Percentiles rank a stretch among this genome's conserved stretches.
phyloP scores from a whole-genome alignment of 2,113 vertebrate species.

The Bostrychus sinensis region DNA sequence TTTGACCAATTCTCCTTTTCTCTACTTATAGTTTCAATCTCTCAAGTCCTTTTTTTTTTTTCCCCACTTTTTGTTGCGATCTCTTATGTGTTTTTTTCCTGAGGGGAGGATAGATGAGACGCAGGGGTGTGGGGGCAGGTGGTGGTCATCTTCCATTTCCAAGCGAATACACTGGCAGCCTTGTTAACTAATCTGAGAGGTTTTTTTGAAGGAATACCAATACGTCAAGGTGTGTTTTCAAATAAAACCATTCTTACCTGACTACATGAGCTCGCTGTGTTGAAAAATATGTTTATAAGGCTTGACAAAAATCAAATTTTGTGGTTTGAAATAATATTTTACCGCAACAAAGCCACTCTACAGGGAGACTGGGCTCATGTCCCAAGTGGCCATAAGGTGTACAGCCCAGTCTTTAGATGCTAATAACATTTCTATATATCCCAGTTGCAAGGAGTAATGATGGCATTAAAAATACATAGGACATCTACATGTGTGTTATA shows the following conservation, averaged over 20 bases:
- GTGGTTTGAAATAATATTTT: not conserved
- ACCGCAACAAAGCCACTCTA: not conserved
- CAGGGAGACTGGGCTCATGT: not conserved
- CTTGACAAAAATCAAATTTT: not conserved
- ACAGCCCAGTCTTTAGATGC: not conserved
- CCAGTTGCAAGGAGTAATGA: not conserved
- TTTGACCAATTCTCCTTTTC: constrained; percentile 21
- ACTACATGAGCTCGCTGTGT: constrained; percentile 9
- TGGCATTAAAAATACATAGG: not conserved
- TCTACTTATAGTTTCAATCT: constrained; percentile 45
- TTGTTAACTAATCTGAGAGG: constrained; percentile 36
- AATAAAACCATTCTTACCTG: not conserved
- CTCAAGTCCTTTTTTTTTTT: constrained; percentile 31
- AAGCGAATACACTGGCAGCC: constrained; percentile 40
- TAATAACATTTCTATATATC: not conserved
- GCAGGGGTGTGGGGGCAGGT: constrained; percentile 24
- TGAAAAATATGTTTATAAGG: not conserved
- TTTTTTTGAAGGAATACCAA: constrained; percentile 29
- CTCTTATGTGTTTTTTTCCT: constrained; percentile 51
- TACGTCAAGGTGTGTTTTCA: constrained; percentile 10
- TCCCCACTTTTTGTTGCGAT: constrained; percentile 13
- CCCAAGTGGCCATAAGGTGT: not conserved
- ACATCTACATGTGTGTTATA: not conserved
- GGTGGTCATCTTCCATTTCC: constrained; percentile 69
- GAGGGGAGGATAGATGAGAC: constrained; percentile 52